Base-by-base conservation (phyloP, 2,888 invertebrate species). In the Orthosia cruda region DNA sequence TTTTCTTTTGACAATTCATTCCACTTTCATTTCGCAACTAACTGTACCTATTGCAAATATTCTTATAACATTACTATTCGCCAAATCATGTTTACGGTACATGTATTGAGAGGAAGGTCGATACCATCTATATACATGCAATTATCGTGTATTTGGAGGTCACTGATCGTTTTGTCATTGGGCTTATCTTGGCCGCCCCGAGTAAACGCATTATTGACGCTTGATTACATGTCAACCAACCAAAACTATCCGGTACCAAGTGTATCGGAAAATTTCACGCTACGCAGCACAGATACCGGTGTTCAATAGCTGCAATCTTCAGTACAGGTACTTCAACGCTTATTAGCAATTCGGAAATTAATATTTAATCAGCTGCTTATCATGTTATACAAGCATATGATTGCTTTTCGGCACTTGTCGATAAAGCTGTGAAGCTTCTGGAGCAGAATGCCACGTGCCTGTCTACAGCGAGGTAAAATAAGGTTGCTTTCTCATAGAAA, bases 201-300 rank as follows among this genome's bases (percentile, higher is more conserved):
- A 91, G 89, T 87, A 90, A 89, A 86, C 88, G 82, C 88, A 90
- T 94, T 92, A 92, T 85, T 88, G 52, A 90, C 93, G 89, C 87
- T 83, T 90, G 92, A 92, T 89, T 92, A 92, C 90, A 89, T 89
- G 87, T 88, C 87, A 89, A 89, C 83, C 88, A 88, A 87, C 90
- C 91, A 89, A 93, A 93, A 92, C 92, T 92, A 92, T 92, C 89
- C 86, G 74, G 73, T 78, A 83, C 83, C 89, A 89, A 93, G 90
- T 93, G 91, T 93, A 92, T 93, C 86, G 94, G 94, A 94, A 94
- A 95, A 92, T 92, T 94, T 93, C 92, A 93, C 92, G 90, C 89
- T 82, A 88, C 88, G 83, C 81, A 89, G 74, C 74, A 83, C 89
- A 87, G 89, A 90, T 92, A 89, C 81, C 83, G 78, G 65, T 83